A percentile compares a stretch with the other conserved stretches of the same genome.
These are phyloP conservation scores for Dendrophyllia cribrosa DNA, from an alignment of 64 coral and sea anemone genomes.

Conservation along the genomic window DNA sequence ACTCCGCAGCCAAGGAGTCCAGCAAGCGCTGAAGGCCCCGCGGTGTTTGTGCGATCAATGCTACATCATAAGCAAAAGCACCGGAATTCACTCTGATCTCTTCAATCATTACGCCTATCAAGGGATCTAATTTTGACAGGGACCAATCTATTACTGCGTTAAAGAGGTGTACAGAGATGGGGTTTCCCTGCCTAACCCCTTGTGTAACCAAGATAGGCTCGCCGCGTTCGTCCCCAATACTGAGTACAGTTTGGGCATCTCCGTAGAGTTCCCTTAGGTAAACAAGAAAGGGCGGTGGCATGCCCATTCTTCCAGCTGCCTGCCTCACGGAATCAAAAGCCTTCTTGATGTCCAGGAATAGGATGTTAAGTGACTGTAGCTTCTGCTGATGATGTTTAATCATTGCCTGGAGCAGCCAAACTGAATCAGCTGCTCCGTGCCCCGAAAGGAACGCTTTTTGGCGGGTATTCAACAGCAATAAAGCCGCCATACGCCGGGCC, in stretches of 20 bases:
- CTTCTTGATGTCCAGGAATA: constrained; percentile 18
- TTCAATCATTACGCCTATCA: not conserved
- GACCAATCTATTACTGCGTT: constrained; percentile 15
- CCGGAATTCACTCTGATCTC: not conserved
- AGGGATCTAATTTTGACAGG: not conserved
- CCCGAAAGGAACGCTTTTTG: constrained; percentile 4
- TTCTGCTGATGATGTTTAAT: constrained; percentile 1
- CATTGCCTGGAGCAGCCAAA: not conserved
- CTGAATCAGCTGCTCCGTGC: not conserved
- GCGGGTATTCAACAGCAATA: not conserved
- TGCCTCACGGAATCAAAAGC: constrained; percentile 41
- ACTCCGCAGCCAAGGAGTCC: not conserved
- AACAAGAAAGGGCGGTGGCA: not conserved
- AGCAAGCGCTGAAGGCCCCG: not conserved
- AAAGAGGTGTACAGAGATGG: not conserved
- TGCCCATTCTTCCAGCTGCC: not conserved
- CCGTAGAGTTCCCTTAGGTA: constrained; percentile 16
- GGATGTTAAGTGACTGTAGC: not conserved
- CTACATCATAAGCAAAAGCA: constrained; percentile 24
- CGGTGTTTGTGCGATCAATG: not conserved
- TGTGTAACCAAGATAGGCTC: not conserved
- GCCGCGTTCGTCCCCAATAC: not conserved
- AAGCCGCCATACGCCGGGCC: not conserved
- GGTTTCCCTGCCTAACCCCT: constrained; percentile 35
- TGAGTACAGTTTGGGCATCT: not conserved